phyloP scores from a whole-genome alignment of 2,797 vertebrate species.

The Macrochelys suwanniensis region DNA sequence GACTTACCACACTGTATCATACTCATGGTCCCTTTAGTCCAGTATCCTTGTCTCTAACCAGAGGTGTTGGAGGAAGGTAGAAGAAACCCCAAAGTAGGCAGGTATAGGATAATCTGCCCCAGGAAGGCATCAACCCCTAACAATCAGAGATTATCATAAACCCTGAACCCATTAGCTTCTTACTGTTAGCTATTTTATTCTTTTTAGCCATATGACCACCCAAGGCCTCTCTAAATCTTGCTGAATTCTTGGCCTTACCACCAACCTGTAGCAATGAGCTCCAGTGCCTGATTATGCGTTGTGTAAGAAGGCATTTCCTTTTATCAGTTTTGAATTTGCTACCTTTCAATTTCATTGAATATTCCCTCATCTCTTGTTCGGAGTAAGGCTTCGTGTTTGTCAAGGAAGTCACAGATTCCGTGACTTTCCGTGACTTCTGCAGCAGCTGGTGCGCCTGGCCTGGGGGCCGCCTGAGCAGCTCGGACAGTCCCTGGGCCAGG shows the following conservation, averaged over 20 bases:
- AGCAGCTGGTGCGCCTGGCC: no score
- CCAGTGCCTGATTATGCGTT: background rate
- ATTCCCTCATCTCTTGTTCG: background rate
- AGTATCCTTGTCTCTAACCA: background rate
- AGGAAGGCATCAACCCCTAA: background rate
- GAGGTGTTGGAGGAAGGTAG: background rate
- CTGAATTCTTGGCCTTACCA: background rate
- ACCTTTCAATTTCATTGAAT: background rate
- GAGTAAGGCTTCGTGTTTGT: no score
- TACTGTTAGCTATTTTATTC: background rate
- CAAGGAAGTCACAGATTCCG: no score
- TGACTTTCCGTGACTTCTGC: no score
- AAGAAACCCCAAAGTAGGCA: background rate
- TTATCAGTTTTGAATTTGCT: background rate
- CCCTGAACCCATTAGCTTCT: background rate
- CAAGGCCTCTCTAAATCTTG: background rate
- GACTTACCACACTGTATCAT: background rate
- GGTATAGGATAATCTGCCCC: background rate
- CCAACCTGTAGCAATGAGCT: background rate
- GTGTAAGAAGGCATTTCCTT: background rate
- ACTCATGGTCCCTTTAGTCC: fast-evolving
- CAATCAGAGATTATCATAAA: background rate
- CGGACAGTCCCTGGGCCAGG: no score
- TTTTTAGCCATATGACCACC: background rate
- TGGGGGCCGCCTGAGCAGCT: no score